These are phyloP conservation scores for Clavelina lepadiformis DNA, from an alignment of 23 tunicate genomes.

Conservation along the genomic window DNA sequence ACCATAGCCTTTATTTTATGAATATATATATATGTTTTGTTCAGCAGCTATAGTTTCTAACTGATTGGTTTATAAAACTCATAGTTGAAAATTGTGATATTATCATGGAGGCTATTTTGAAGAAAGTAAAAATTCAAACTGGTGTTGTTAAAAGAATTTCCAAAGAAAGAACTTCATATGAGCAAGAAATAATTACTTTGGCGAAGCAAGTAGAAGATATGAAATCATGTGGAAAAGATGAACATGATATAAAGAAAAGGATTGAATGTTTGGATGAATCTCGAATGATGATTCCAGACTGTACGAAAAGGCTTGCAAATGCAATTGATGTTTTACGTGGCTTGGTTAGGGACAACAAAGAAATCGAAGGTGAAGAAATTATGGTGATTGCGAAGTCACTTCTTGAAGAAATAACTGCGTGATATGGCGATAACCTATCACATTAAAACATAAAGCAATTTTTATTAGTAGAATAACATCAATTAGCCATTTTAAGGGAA, in stretches of 20 bases:
- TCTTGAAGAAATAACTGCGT: constrained; percentile 44
- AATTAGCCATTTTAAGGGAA: too few species aligned
- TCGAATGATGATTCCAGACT: constrained; percentile 84
- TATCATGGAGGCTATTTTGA: constrained; percentile 79
- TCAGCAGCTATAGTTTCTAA: too few species aligned
- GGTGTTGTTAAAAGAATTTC: constrained; percentile 83
- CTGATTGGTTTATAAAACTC: too few species aligned
- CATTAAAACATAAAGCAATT: too few species aligned
- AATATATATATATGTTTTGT: too few species aligned
- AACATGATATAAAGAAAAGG: constrained; percentile 69
- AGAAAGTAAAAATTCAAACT: constrained; percentile 84
- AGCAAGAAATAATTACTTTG: constrained; percentile 45
- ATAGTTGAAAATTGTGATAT: too few species aligned
- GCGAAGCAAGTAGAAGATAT: constrained; percentile 56
- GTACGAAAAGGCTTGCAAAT: constrained; percentile 58
- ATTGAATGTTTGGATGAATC: constrained; percentile 67
- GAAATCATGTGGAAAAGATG: constrained; percentile 63
- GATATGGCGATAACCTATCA: too few species aligned
- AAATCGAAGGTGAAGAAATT: constrained; percentile 47
- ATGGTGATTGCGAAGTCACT: constrained; percentile 46
- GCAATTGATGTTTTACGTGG: constrained; percentile 38
- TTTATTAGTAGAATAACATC: too few species aligned
- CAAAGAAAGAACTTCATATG: constrained; percentile 75
- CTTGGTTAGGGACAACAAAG: constrained; percentile 47
- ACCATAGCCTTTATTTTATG: too few species aligned